Evolutionary conservation across 1,140 invertebrate genomes (phyloP), one percentile per base, ranked within the genome.

Genomic region (Conus ventricosus): DNA sequence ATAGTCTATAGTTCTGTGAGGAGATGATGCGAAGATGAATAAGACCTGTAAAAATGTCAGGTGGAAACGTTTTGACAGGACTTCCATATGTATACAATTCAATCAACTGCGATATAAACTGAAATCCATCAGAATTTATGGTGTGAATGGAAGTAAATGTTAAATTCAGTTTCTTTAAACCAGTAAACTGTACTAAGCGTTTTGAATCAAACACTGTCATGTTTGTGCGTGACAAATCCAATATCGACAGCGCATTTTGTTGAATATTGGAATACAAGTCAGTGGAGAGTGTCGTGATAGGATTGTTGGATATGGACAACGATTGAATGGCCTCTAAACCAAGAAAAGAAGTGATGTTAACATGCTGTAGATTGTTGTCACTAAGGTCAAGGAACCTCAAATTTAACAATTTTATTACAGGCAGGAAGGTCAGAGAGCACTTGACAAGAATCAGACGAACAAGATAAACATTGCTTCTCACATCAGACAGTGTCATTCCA

Each of bases 1-100:
- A 92, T 20, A 92, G 57, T 27, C 63, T 88, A 71, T 88, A 91
- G 15, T 87, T 88, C 17, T 91, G 89, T 4, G 89, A 85, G 8
- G 75, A 39, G 15, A 92, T n/a, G 13, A 75, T 57, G 15, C 86
- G 25, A 67, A 92, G 89, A n/a, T 88, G 88, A 4, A 20, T 39
- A 27, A 89, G 83, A 20, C 71, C 87, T 17, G 88, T 39, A 54
- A 92, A 91, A 23, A 91, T 88, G n/a, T 87, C 67, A 10, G 57
- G 20, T n/a, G 85, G 85, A 25, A 90, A 88, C 17, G 20, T 25
- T 2, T 57, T 82, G 17, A 92, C 88, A 10, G 82, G n/a, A 54
- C 90, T 88, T 23, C 84, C 78, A 23, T 85, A 67, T 7, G 89
- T 25, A 76, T 90, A 87, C 15, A 91, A 63, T 63, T 53, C 54